Base-by-base conservation (phyloP, 2,888 invertebrate genomes). In the Sycophila texana region DNA sequence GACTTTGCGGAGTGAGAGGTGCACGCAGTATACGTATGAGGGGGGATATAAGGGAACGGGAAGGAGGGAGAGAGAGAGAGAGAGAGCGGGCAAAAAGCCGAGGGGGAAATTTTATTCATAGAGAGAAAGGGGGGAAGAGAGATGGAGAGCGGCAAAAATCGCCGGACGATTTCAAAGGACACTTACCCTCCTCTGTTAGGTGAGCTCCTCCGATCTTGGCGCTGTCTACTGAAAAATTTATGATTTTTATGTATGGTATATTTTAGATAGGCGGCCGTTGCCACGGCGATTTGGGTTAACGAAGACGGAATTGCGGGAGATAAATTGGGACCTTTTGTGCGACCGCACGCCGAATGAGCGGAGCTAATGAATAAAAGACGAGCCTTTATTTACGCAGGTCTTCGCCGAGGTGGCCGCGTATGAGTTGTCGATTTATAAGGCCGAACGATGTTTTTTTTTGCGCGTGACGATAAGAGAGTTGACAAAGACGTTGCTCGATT, bases 141-240 rank as follows among this genome's bases (percentile, higher is more conserved):
- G 51, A 75, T 10, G 55, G 16, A 60, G 18, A n/a, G 55, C 39
- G 58, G 53, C 39, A 57, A 65, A 71, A 73, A 72, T 75, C 74
- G 71, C n/a, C n/a, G n/a, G 60, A 30, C 63, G 51, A 81, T 80
- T 70, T 66, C 51, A 73, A 79, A 60, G 78, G 81, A 81, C 66
- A 85, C 90, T 88, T 85, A 91, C 91, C 91, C 91, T 91, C 91
- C 82, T 91, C 91, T 74, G 91, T 89, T 61, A 91, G 84, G 84
- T 91, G 91, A 30, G 90, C 90, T 60, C 91, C 91, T 70, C 90
- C 90, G 84, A 90, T 87, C 80, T 89, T 90, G 22, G 88, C 87
- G 82, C 88, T 86, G 76, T 88, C 89, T 78, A 87, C 91, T 91
- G 87, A 76, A 89, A 80, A 67, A 76, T 72, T 70, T 60, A 57